phyloP scores from a whole-genome alignment of 2,888 invertebrate species.

The Dynastes maya region DNA sequence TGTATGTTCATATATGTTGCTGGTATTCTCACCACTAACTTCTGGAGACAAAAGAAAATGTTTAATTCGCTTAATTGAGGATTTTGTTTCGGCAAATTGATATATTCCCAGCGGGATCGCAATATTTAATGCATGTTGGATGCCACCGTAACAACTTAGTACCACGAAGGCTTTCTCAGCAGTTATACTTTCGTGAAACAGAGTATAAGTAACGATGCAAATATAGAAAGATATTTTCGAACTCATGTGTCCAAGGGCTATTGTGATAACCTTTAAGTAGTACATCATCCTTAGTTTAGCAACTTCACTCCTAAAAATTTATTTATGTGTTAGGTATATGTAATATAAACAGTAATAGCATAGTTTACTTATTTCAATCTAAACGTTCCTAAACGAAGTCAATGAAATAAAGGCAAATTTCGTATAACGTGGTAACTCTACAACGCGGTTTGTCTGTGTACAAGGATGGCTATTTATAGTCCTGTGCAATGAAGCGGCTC shows the following conservation, averaged over 20 bases:
- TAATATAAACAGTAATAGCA: too few relatives aligned
- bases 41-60: constrained; percentile 46
- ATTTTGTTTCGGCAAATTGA: constrained; percentile 83
- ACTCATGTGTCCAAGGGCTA: constrained; percentile 62
- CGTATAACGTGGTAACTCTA: too few relatives aligned
- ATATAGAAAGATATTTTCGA: constrained; percentile 64
- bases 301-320: constrained; percentile 76
- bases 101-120: constrained; percentile 90
- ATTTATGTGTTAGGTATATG: neutral
- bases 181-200: constrained; percentile 80
- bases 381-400: too few relatives aligned
- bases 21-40: constrained; percentile 2
- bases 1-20: constrained; percentile 30
- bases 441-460: too few relatives aligned
- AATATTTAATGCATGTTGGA: constrained; percentile 89
- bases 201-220: constrained; percentile 57
- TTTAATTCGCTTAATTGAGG: constrained; percentile 79
- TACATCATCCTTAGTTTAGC: constrained; percentile 70
- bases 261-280: constrained; percentile 60
- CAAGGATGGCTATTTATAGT: too few relatives aligned
- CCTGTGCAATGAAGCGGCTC: too few relatives aligned
- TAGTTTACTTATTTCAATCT: too few relatives aligned
- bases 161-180: constrained; percentile 91
- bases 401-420: too few relatives aligned
- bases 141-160: constrained; percentile 90